Evolutionary conservation across 2,113 vertebrate species (phyloP).

Genomic region (Hippocampus zosterae): DNA sequence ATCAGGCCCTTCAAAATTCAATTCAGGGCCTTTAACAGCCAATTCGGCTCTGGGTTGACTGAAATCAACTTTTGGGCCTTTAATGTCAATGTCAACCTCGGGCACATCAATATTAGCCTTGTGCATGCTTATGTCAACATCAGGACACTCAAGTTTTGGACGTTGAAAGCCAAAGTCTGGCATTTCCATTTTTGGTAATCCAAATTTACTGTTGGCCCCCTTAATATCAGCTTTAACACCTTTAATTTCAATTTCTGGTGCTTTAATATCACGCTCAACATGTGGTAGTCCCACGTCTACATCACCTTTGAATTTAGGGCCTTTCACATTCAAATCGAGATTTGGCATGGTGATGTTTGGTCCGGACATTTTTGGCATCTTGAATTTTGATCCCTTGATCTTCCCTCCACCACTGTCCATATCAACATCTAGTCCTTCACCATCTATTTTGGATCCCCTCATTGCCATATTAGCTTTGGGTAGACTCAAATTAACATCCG

Average conservation of each 20-base stretch:
- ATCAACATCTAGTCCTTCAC: slow-evolving; percentile 13
- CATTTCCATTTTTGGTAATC: slow-evolving; percentile 55
- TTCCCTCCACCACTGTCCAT: not conserved
- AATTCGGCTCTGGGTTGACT: slow-evolving; percentile 29
- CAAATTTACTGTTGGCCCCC: slow-evolving; percentile 6
- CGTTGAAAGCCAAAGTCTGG: slow-evolving; percentile 55
- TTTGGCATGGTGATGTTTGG: slow-evolving; percentile 16
- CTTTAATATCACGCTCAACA: slow-evolving; percentile 1
- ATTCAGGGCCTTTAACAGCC: not conserved
- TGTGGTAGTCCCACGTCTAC: slow-evolving; percentile 19
- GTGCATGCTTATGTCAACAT: slow-evolving; percentile 19
- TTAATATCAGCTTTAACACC: slow-evolving; percentile 2
- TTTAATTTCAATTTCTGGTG: slow-evolving; percentile 5
- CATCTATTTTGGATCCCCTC: not conserved
- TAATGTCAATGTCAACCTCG: not conserved
- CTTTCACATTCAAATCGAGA: slow-evolving; percentile 13
- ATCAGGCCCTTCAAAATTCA: slow-evolving; percentile 9
- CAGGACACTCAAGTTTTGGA: slow-evolving; percentile 57
- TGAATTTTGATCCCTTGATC: slow-evolving; percentile 7
- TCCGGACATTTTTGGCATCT: slow-evolving; percentile 5
- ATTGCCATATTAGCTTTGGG: slow-evolving; percentile 7
- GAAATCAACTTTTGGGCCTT: slow-evolving; percentile 26
- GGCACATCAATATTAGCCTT: not conserved
- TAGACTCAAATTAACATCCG: not conserved
- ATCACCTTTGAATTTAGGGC: slow-evolving; percentile 12